These are phyloP conservation scores for Riparia riparia DNA, from an alignment of 2,113 vertebrate genomes.

Conservation along the genomic window DNA sequence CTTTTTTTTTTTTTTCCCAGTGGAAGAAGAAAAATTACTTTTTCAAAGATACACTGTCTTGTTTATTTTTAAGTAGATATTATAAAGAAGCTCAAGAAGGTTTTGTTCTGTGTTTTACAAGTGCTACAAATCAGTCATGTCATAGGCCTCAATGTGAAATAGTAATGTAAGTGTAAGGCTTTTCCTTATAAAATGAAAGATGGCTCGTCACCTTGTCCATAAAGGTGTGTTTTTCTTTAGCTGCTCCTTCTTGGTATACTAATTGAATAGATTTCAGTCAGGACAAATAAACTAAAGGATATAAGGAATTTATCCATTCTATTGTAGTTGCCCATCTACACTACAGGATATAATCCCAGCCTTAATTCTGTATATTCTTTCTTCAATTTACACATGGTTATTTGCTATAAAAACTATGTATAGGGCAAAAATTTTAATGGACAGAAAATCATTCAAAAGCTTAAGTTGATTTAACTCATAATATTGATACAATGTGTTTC, in stretches of 20 bases:
- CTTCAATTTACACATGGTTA: background rate
- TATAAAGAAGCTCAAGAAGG: background rate
- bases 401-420: background rate
- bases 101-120: background rate
- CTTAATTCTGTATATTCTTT: background rate
- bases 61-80: background rate
- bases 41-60: background rate
- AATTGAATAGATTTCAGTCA: background rate
- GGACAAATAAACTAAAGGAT: background rate
- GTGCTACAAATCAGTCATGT: background rate
- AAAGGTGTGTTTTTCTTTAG: background rate
- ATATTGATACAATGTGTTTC: background rate
- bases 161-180: background rate
- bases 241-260: background rate
- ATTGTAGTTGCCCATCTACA: background rate
- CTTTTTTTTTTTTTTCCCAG: background rate
- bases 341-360: background rate
- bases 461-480: background rate
- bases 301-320: background rate
- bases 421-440: background rate
- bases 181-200: background rate
- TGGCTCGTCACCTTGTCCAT: background rate
- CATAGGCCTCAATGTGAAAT: background rate
- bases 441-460: background rate
- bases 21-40: background rate